These are phyloP conservation scores for Ectemnius cavifrons DNA, from an alignment of 2,888 invertebrate genomes.

Conservation along the genomic window DNA sequence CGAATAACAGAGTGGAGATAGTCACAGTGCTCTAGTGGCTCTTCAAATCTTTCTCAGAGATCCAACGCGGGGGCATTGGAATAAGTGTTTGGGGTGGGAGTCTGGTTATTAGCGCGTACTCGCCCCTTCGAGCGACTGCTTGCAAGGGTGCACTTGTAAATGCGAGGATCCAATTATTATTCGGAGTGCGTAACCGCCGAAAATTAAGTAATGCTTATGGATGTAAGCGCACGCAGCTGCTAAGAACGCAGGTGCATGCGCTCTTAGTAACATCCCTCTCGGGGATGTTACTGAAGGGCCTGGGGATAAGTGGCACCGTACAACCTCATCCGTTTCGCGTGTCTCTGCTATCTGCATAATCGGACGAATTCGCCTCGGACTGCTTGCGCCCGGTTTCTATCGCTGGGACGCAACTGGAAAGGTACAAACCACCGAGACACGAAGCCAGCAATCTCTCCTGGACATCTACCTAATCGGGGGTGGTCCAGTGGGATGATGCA, in stretches of 20 bases:
- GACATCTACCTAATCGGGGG: constrained; percentile 63
- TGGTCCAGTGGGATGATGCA: not conserved
- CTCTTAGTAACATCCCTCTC: constrained; percentile 27
- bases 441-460: too few species aligned
- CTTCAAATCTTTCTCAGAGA: too few species aligned
- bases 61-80: too few species aligned
- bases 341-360: constrained; percentile 42
- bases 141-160: not conserved
- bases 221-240: constrained; percentile 64
- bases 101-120: too few species aligned
- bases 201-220: constrained; percentile 67
- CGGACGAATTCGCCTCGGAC: not conserved
- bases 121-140: too few species aligned
- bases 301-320: constrained; percentile 2
- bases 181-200: constrained; percentile 63
- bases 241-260: constrained; percentile 62
- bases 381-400: too few species aligned
- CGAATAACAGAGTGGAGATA: too few species aligned
- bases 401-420: too few species aligned
- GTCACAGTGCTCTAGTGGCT: too few species aligned
- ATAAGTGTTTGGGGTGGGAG: too few species aligned
- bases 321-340: constrained; percentile 54
- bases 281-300: constrained; percentile 13
- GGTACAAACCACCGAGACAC: too few species aligned
- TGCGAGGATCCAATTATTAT: constrained; percentile 59